Conservation (phyloP, 92 coral and sea anemone species). For the Paragorgia papillata region DNA sequence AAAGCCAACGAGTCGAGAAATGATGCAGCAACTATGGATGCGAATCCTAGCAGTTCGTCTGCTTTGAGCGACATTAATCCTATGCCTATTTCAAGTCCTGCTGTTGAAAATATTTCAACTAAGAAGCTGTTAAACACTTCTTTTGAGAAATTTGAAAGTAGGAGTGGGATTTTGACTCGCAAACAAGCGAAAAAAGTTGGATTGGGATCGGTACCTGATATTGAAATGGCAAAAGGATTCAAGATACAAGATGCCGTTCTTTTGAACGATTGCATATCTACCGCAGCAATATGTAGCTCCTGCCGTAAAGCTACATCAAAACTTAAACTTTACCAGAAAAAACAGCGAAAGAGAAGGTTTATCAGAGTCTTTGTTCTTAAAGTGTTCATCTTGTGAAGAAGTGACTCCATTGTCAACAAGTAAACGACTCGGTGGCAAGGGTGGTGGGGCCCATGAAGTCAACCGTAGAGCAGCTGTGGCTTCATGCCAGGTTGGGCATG, state of each 20-base stretch:
- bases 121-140: constrained; percentile 58
- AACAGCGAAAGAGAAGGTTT: constrained; percentile 57
- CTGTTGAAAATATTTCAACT: constrained; percentile 17
- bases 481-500: no score
- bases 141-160: constrained; percentile 50
- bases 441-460: no score
- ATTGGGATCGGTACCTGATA: constrained; percentile 10
- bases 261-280: no score
- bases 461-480: no score
- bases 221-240: constrained; percentile 55
- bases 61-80: no score
- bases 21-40: no score
- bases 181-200: constrained; percentile 32
- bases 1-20: no score
- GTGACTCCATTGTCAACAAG: constrained; percentile 58
- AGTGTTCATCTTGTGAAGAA: constrained; percentile 46
- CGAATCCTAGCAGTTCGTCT: no score
- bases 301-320: constrained; percentile 46
- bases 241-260: constrained; percentile 63
- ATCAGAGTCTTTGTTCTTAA: constrained; percentile 55
- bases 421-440: constrained; percentile 60
- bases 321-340: constrained; percentile 57
- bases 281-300: no score
- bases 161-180: constrained; percentile 37
- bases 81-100: no score